A percentile compares a stretch with the other conserved stretches of the same genome.
phyloP scores from a whole-genome alignment of 2,888 invertebrate species.

The Stramonita haemastoma region DNA sequence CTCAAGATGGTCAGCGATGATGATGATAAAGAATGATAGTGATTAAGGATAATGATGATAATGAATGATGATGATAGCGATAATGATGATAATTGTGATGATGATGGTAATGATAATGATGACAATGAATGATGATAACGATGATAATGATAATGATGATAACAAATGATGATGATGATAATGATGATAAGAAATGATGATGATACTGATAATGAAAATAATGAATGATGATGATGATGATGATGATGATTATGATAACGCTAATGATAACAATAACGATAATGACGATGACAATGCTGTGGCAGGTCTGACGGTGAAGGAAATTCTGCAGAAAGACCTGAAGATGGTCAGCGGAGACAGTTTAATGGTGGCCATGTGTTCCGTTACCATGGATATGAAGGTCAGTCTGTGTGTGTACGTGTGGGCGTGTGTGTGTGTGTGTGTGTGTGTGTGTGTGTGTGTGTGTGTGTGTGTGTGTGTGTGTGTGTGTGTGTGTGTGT shows the following conservation, averaged over 20 bases:
- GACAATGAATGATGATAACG: slow-evolving; percentile 46
- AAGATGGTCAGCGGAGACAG: slow-evolving; percentile 81
- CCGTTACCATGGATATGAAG: slow-evolving; percentile 83
- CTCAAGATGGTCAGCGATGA: not conserved
- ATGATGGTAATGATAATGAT: not conserved
- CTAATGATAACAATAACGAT: slow-evolving; percentile 13
- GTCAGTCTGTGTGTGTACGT: slow-evolving; percentile 74
- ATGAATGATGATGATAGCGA: slow-evolving; percentile 23
- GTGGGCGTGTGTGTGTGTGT: too few relatives aligned
- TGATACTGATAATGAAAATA: not conserved
- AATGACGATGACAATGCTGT: not conserved
- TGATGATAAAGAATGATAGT: slow-evolving; percentile 10
- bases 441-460: too few relatives aligned
- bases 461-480: not conserved
- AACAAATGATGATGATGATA: not conserved
- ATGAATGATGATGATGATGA: not conserved
- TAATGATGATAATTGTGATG: slow-evolving; percentile 15
- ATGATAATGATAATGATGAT: not conserved
- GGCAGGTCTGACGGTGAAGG: slow-evolving; percentile 81
- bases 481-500: not conserved
- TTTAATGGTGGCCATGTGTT: slow-evolving; percentile 81
- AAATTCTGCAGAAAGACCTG: slow-evolving; percentile 87
- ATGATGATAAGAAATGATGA: slow-evolving; percentile 28
- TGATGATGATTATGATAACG: slow-evolving; percentile 25
- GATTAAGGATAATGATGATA: slow-evolving; percentile 3